Evolutionary conservation across 2,888 invertebrate genomes (phyloP).

Genomic region (Athalia circularis): DNA sequence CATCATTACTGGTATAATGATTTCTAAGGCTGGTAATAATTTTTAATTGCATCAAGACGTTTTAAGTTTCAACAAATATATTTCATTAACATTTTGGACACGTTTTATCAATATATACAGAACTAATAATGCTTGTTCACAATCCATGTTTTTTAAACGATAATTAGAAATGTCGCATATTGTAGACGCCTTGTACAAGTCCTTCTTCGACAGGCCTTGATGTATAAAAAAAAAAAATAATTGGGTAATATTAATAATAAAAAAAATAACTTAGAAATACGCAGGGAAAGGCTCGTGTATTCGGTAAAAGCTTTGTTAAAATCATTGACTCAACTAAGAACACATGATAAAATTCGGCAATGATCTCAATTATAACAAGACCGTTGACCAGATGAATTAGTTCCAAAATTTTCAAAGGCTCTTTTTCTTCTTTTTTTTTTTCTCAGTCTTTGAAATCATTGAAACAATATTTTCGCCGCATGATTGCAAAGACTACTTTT

Average conservation of each 20-base stretch:
- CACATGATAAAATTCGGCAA: not conserved
- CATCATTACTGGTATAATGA: no score
- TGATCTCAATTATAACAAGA: not conserved
- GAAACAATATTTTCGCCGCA: no score
- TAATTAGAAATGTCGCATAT: not conserved
- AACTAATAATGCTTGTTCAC: slow-evolving; percentile 26
- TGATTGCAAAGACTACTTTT: not conserved
- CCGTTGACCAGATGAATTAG: not conserved
- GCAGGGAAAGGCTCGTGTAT: slow-evolving; percentile 4
- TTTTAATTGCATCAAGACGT: no score
- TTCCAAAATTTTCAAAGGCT: no score
- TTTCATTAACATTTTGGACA: slow-evolving; percentile 43
- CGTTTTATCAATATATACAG: slow-evolving; percentile 27
- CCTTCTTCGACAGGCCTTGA: not conserved
- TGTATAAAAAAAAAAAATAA: slow-evolving; percentile 15
- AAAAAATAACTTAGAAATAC: not conserved
- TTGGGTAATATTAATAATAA: not conserved
- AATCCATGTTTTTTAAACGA: slow-evolving; percentile 3
- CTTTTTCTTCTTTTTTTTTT: not conserved
- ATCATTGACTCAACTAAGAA: not conserved
- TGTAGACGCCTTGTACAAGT: not conserved
- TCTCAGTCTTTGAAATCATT: not conserved
- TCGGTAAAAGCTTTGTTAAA: slow-evolving; percentile 11
- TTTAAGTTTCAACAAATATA: slow-evolving; percentile 36
- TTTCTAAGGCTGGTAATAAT: no score